These are phyloP conservation scores for Spodoptera littoralis DNA, from an alignment of 2,888 invertebrate species.

Conservation along the genomic window DNA sequence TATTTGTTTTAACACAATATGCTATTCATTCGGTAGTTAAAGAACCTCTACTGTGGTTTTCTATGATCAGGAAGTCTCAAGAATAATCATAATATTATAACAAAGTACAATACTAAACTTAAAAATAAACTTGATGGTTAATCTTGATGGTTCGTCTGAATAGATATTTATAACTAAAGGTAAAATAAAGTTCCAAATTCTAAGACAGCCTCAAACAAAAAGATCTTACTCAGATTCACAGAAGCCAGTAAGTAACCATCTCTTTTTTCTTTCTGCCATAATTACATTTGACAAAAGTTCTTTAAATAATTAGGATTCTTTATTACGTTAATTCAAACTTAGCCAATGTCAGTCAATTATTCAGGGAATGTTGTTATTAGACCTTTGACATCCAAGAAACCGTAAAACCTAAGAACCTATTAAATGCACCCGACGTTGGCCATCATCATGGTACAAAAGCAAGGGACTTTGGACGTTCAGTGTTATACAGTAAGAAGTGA, in stretches of 20 bases:
- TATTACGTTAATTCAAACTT: slow-evolving; percentile 41
- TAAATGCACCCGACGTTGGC: slow-evolving; percentile 44
- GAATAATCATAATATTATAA: too few relatives aligned
- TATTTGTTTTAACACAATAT: too few relatives aligned
- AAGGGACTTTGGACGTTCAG: slow-evolving; percentile 9
- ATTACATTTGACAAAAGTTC: slow-evolving; percentile 1
- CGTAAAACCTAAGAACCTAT: slow-evolving; percentile 54
- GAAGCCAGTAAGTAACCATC: background rate
- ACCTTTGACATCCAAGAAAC: slow-evolving; percentile 40
- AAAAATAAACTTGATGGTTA: too few relatives aligned
- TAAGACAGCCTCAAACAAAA: background rate
- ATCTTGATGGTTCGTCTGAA: too few relatives aligned
- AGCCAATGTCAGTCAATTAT: slow-evolving; percentile 48
- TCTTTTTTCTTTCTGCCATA: background rate
- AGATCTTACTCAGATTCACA: background rate
- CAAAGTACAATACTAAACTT: too few relatives aligned
- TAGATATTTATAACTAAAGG: too few relatives aligned
- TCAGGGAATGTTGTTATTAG: slow-evolving; percentile 48
- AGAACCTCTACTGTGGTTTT: too few relatives aligned
- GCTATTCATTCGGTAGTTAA: too few relatives aligned
- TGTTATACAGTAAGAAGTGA: rapidly evolving
- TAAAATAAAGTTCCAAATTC: too few relatives aligned
- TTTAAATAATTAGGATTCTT: slow-evolving; percentile 22
- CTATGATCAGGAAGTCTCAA: too few relatives aligned
- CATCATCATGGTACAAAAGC: slow-evolving; percentile 2